These are phyloP conservation scores for Norana najaformis DNA, from an alignment of 2,888 invertebrate species.

Conservation along the genomic window DNA sequence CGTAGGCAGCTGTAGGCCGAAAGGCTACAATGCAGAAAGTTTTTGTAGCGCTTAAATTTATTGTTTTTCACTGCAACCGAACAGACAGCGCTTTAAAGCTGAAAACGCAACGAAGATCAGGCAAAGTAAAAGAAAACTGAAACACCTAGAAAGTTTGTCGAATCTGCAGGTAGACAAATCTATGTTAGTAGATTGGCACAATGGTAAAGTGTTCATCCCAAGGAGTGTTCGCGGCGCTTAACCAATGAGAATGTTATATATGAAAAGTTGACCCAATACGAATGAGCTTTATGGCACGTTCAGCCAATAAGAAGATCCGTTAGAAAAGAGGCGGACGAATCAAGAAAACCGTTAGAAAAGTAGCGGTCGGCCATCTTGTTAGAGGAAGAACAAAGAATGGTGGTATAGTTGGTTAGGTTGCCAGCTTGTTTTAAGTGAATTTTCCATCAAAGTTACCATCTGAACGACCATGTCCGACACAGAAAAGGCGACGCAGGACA, in stretches of 20 bases:
- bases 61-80: background rate
- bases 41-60: background rate
- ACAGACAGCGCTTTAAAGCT: background rate
- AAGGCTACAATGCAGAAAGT: background rate
- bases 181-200: background rate
- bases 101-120: background rate
- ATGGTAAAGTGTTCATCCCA: background rate
- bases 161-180: background rate
- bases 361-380: slow-evolving; percentile 20
- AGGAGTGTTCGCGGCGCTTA: background rate
- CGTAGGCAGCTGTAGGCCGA: background rate
- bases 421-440: slow-evolving; percentile 22
- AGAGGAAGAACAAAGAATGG: slow-evolving; percentile 23
- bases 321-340: background rate
- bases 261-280: slow-evolving; percentile 7
- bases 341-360: background rate
- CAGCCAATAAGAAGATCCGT: background rate
- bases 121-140: background rate
- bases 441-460: slow-evolving; percentile 8
- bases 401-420: slow-evolving; percentile 23
- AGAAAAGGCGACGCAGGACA: background rate
- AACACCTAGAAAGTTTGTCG: background rate
- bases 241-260: slow-evolving; percentile 5
- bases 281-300: background rate
- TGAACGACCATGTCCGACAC: slow-evolving; percentile 24